Evolutionary conservation across 1,140 invertebrate genomes (phyloP), one percentile per base, ranked within the genome.

Genomic region (Acromyrmex charruanus): DNA sequence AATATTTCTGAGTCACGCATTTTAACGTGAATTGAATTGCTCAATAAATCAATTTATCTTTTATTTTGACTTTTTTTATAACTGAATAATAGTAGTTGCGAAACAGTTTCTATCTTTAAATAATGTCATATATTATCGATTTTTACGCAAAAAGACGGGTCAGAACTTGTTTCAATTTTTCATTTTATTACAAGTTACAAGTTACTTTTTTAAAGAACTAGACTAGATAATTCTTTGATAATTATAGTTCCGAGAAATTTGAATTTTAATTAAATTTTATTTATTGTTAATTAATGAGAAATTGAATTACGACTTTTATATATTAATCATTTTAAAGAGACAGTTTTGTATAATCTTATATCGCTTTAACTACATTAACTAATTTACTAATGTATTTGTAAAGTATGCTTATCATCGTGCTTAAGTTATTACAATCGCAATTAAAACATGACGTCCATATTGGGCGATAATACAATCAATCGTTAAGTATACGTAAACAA

Each of bases 1-100:
- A 59, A 28, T 35, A 58, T 55, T 53, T 49, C n/a, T 53, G 12
- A 49, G 28, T 21, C 35, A 2, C 3, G 5, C 28, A 21, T 9
- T 65, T 79, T 4, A 58, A 35, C n/a, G 3, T 3, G 28, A 81
- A 31, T 28, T 44, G 18, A 21, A 63, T 63, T 31, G 39, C 18
- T 66, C 53, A 3, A 69, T 58, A 81, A 81, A 59, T 58, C 10
- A 44, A 80, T 44, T 59, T 49, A n/a, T 28, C 18, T 28, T 49
- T 16, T 59, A 39, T 53, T 39, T n/a, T 14, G 12, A n/a, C n/a
- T n/a, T n/a, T n/a, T n/a, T n/a, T n/a, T n/a, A n/a, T 31, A 55
- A 55, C 16, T 55, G 53, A n/a, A n/a, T n/a, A 55, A 55, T 9
- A 55, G 53, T 21, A 55, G 3, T 21, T 58, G n/a, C 21, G 5